Evolutionary conservation across 92 coral and sea anemone genomes (phyloP).

Genomic region (Paramuricea clavata): DNA sequence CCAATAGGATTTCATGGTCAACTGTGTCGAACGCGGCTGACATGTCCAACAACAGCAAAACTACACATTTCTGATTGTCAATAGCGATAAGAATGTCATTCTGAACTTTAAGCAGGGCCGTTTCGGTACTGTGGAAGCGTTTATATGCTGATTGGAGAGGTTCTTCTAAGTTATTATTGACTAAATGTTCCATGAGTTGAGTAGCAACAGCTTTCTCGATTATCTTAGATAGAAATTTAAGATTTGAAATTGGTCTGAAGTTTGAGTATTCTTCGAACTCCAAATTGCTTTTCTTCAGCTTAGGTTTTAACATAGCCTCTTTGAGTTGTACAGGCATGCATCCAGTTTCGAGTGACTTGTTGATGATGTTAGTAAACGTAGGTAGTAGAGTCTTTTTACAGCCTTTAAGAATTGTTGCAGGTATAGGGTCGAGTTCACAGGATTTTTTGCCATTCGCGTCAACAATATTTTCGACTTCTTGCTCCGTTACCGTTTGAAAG

Average conservation of each 20-base stretch:
- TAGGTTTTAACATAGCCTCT: constrained; percentile 60
- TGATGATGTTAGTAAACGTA: constrained; percentile 29
- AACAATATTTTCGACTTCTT: constrained; percentile 19
- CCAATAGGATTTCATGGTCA: constrained; percentile 37
- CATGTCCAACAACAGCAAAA: neutral
- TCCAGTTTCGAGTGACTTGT: constrained; percentile 60
- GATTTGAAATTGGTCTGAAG: constrained; percentile 61
- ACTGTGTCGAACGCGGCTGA: constrained; percentile 5
- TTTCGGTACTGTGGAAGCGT: neutral
- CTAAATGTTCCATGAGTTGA: constrained; percentile 15
- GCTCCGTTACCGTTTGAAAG: neutral
- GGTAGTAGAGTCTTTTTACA: constrained; percentile 27
- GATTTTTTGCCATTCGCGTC: constrained; percentile 25
- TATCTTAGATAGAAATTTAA: constrained; percentile 43
- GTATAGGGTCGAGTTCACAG: constrained; percentile 51
- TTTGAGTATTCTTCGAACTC: constrained; percentile 49
- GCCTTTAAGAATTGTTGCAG: constrained; percentile 20
- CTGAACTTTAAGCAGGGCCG: neutral
- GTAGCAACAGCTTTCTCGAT: constrained; percentile 31
- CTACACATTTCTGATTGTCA: neutral
- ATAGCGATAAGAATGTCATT: neutral
- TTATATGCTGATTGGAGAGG: constrained; percentile 47
- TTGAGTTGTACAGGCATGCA: constrained; percentile 50
- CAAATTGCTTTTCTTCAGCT: constrained; percentile 64
- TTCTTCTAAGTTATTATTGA: constrained; percentile 28